Percentiles rank a stretch among this genome's conserved stretches.
Conservation (phyloP, 2,888 invertebrate genomes). For the Chrysina gloriosa region DNA sequence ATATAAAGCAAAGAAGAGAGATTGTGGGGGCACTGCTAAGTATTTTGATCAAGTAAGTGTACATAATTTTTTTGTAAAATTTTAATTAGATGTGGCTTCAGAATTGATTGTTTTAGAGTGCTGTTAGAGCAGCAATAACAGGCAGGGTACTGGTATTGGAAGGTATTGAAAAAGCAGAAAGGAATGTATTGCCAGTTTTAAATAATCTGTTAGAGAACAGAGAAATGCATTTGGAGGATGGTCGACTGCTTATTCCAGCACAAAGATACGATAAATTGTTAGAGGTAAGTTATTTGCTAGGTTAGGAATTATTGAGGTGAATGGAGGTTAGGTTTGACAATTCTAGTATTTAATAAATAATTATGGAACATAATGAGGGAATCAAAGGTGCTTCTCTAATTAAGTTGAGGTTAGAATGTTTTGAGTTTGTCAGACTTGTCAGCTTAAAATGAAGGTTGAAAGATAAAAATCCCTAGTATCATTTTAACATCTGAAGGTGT, state of each 20-base stretch:
- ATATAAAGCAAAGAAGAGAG: conserved; percentile 95
- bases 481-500: too few species aligned
- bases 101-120: conserved; percentile 72
- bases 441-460: too few species aligned
- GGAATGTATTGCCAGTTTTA: conserved; percentile 95
- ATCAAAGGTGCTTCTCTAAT: too few species aligned
- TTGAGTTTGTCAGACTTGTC: too few species aligned
- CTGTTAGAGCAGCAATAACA: conserved; percentile 90
- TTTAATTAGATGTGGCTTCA: conserved; percentile 28
- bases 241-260: conserved; percentile 90
- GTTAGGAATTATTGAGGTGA: too few species aligned
- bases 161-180: conserved; percentile 97
- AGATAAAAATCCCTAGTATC: too few species aligned
- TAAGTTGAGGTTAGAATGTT: too few species aligned
- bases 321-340: too few species aligned
- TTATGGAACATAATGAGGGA: too few species aligned
- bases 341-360: too few species aligned
- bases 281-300: conserved; percentile 69
- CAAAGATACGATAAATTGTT: conserved; percentile 89
- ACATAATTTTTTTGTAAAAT: background rate
- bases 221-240: conserved; percentile 99
- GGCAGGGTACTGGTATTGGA: conserved; percentile 92
- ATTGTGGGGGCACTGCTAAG: conserved; percentile 88
- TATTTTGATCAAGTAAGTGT: conserved; percentile 90
- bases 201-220: conserved; percentile 97